These are phyloP conservation scores for Scolopax mira DNA, from an alignment of 2,113 vertebrate genomes.

Conservation along the genomic window DNA sequence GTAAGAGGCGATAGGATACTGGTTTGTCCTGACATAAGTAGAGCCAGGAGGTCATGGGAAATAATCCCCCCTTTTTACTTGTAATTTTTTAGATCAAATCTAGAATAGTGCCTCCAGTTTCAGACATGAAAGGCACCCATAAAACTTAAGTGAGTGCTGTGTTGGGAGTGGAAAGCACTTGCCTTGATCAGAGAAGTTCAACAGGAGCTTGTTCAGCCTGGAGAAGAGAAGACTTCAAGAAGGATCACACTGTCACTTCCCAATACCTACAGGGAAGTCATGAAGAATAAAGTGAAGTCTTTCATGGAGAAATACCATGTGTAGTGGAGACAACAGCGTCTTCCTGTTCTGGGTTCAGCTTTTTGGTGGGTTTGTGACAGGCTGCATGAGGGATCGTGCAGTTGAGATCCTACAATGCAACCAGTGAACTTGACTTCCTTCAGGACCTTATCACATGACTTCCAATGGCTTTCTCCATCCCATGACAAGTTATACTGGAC, in stretches of 20 bases:
- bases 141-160: neutral
- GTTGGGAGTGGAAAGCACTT: neutral
- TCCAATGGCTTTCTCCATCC: neutral
- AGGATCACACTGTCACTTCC: neutral
- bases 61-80: neutral
- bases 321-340: neutral
- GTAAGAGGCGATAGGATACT: neutral
- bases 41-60: neutral
- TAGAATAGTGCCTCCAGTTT: neutral
- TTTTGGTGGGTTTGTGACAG: neutral
- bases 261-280: neutral
- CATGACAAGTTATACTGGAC: neutral
- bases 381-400: neutral
- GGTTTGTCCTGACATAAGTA: neutral
- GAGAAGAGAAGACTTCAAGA: neutral
- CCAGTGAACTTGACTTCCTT: neutral
- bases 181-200: neutral
- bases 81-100: neutral
- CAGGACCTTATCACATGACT: neutral
- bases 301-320: neutral
- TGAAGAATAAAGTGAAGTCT: neutral
- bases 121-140: neutral
- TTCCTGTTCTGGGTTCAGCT: neutral
- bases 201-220: neutral
- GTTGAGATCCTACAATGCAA: neutral